Conservation (phyloP, 1,140 invertebrate genomes). For the Dendrolimus punctatus region DNA sequence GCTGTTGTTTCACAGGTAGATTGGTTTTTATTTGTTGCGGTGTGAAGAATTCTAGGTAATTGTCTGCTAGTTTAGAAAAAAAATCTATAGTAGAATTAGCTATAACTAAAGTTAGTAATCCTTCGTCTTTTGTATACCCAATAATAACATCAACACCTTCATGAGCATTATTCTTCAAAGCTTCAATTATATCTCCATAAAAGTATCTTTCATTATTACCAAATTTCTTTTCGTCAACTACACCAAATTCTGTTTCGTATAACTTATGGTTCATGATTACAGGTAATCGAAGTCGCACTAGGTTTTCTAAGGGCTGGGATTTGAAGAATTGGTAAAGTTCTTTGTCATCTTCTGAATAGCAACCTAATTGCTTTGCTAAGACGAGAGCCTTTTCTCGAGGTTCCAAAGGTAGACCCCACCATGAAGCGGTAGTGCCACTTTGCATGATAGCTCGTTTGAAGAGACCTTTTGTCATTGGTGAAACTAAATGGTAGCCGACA, state of each 20-base stretch:
- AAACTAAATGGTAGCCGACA: slow-evolving; percentile 53
- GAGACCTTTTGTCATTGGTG: slow-evolving; percentile 53
- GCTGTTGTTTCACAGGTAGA: slow-evolving; percentile 3
- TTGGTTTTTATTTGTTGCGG: slow-evolving; percentile 7
- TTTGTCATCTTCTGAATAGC: slow-evolving; percentile 16
- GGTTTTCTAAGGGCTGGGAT: slow-evolving; percentile 11
- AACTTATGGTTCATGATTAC: slow-evolving; percentile 6
- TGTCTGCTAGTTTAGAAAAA: slow-evolving; percentile 1
- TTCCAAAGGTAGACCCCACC: slow-evolving; percentile 16
- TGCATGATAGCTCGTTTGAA: slow-evolving; percentile 25
- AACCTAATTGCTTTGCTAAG: slow-evolving; percentile 29
- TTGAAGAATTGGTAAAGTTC: slow-evolving; percentile 23
- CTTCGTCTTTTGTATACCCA: slow-evolving; percentile 26
- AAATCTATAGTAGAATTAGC: background rate
- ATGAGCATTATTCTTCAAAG: slow-evolving; percentile 16
- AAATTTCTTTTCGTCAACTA: slow-evolving; percentile 35
- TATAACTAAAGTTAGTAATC: slow-evolving; percentile 4
- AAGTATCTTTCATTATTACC: slow-evolving; percentile 26
- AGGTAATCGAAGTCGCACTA: slow-evolving; percentile 6
- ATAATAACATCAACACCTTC: slow-evolving; percentile 38
- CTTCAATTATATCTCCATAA: slow-evolving; percentile 12
- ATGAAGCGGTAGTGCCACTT: slow-evolving; percentile 23
- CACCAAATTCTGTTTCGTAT: slow-evolving; percentile 13
- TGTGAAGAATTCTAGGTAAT: slow-evolving; percentile 10
- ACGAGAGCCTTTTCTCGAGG: slow-evolving; percentile 24